A percentile compares a stretch with the other conserved stretches of the same genome.
Conservation (phyloP, 1,140 invertebrate genomes). For the Telenomus remus region DNA sequence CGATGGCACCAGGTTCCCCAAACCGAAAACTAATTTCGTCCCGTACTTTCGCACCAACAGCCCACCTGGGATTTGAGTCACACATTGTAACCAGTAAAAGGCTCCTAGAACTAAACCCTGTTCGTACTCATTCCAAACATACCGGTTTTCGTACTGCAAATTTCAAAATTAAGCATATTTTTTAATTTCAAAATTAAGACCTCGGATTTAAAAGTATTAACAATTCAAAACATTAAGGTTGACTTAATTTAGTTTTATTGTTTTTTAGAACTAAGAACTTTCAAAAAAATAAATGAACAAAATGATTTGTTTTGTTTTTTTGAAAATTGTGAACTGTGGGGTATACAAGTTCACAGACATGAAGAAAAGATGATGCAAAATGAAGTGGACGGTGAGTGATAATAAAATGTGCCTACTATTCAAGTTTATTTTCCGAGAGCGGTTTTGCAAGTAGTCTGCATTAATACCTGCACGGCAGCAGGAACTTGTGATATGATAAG, state of each 20-base stretch:
- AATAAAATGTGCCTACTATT: neutral
- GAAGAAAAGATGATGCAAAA: too few relatives aligned
- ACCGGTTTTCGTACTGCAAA: conserved; percentile 68
- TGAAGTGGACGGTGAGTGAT: too few relatives aligned
- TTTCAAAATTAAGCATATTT: neutral
- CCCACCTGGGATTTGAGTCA: conserved; percentile 85
- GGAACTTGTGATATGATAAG: conserved; percentile 7
- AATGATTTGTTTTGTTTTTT: too few relatives aligned
- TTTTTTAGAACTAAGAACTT: too few relatives aligned
- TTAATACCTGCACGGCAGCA: neutral
- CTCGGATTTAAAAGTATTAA: too few relatives aligned
- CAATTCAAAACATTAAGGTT: too few relatives aligned
- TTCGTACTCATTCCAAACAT: conserved; percentile 81
- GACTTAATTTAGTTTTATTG: too few relatives aligned
- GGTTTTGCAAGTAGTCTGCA: neutral
- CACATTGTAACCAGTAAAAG: conserved; percentile 86
- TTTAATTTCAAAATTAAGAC: too few relatives aligned
- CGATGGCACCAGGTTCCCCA: conserved; percentile 81
- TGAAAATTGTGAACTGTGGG: too few relatives aligned
- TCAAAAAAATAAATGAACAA: too few relatives aligned
- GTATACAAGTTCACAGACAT: too few relatives aligned
- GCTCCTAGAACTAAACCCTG: conserved; percentile 83
- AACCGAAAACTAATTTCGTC: conserved; percentile 83
- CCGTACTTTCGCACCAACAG: conserved; percentile 82
- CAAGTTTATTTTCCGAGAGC: neutral